phyloP scores from a whole-genome alignment of 2,113 vertebrate genomes.

The Charadrius vociferus region DNA sequence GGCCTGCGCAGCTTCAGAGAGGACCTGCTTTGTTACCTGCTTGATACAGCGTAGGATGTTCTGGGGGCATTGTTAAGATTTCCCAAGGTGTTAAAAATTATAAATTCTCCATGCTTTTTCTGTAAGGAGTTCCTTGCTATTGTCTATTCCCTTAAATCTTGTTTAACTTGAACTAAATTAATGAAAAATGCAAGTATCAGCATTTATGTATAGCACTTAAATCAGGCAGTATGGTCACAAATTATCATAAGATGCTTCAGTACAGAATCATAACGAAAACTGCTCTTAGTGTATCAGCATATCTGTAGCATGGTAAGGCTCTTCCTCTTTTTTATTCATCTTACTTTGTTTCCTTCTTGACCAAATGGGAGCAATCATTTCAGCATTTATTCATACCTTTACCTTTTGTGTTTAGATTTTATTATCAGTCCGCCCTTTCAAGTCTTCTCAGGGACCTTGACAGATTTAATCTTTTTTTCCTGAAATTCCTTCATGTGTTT shows the following conservation, averaged over 20 bases:
- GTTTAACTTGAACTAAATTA: not conserved
- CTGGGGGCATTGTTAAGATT: not conserved
- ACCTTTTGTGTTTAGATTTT: not conserved
- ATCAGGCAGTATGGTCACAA: not conserved
- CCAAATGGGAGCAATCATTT: not conserved
- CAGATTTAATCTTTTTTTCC: not conserved
- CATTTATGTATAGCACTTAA: not conserved
- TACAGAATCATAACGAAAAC: not conserved
- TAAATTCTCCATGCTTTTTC: not conserved
- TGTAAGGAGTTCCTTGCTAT: not conserved
- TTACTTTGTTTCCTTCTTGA: not conserved
- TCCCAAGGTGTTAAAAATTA: not conserved
- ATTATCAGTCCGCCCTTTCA: not conserved
- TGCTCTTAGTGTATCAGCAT: not conserved
- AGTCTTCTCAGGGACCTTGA: not conserved
- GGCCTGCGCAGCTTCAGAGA: not conserved
- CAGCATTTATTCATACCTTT: not conserved
- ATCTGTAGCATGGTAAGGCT: not conserved
- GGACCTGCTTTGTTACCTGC: not conserved
- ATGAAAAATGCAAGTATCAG: not conserved
- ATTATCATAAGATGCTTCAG: not conserved
- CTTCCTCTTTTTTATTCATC: not conserved
- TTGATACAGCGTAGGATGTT: not conserved
- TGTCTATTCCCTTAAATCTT: not conserved
- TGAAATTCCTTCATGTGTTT: not conserved